Conservation (phyloP, 2,113 vertebrate genomes). For the Mus musculus region GRCm39 chr13:54159501-54160000, state of each 20-base stretch:
- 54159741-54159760: neutral
- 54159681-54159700: neutral
- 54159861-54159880: neutral
- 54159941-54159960: neutral
- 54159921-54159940: neutral
- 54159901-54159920: neutral
- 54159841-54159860: neutral
- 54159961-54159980: neutral
- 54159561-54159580: neutral
- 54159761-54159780: neutral
- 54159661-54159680: neutral
- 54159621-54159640: neutral
- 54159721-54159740: neutral
- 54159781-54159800: neutral
- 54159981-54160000: neutral
- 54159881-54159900: neutral
- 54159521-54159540: neutral
- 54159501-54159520: neutral
- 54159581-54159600: neutral
- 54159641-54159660: neutral
- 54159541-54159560: neutral
- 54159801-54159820: neutral
- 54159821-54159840: neutral
- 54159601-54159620: neutral
- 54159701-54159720: neutral